Conservation (phyloP, 2,113 vertebrate genomes). For the Cairina moschata region DNA sequence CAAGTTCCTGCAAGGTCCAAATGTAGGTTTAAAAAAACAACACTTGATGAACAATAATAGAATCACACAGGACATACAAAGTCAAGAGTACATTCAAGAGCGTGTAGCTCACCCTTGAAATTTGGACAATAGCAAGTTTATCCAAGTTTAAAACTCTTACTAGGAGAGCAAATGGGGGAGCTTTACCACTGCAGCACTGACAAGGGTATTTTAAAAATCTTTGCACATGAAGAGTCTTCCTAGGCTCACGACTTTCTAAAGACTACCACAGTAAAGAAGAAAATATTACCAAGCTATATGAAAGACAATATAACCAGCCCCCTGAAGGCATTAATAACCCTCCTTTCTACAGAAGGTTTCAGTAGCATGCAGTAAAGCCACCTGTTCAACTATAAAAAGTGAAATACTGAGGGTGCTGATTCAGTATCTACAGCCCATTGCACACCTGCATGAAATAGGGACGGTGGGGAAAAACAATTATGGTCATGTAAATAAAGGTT, state of each 20-base stretch:
- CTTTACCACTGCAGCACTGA: not conserved
- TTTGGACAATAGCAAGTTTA: not conserved
- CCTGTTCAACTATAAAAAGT: not conserved
- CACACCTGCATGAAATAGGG: not conserved
- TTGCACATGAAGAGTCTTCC: not conserved
- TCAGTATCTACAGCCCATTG: not conserved
- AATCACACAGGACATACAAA: not conserved
- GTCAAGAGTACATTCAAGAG: not conserved
- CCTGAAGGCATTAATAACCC: too few relatives aligned
- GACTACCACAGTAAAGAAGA: not conserved
- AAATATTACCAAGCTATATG: not conserved
- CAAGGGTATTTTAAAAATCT: not conserved
- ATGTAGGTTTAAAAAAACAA: not conserved
- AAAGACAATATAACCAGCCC: not conserved
- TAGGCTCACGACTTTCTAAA: not conserved
- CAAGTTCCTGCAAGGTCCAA: not conserved
- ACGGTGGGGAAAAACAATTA: not conserved
- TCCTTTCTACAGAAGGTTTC: not conserved
- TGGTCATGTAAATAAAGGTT: not conserved
- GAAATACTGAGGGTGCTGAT: not conserved
- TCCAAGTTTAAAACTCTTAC: not conserved
- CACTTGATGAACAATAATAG: not conserved
- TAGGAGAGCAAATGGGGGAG: not conserved
- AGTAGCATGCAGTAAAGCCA: not conserved
- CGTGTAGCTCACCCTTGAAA: not conserved